These are phyloP conservation scores for Pseudoatta argentina DNA, from an alignment of 1,140 invertebrate species.

Conservation along the genomic window DNA sequence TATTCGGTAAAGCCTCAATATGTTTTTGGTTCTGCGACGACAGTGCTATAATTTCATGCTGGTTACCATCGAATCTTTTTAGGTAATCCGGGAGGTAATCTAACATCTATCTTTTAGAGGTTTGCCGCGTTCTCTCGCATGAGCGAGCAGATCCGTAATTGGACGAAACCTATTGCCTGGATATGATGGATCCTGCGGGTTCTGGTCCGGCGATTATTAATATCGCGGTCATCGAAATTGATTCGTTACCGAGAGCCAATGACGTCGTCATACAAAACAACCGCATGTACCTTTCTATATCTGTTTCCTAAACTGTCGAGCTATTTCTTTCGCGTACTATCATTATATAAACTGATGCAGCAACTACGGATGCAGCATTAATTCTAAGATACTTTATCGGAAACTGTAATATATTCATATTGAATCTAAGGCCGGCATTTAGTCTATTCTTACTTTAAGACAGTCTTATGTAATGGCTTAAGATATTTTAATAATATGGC, in stretches of 20 bases:
- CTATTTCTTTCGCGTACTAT: slow-evolving; percentile 19
- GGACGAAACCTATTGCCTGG: slow-evolving; percentile 62
- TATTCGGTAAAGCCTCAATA: not conserved
- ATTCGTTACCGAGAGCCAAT: slow-evolving; percentile 54
- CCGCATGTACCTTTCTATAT: slow-evolving; percentile 6
- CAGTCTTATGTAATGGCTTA: no score
- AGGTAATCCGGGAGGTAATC: slow-evolving; percentile 39
- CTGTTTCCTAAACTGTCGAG: not conserved
- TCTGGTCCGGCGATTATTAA: slow-evolving; percentile 63
- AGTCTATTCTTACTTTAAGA: no score
- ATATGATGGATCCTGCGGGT: slow-evolving; percentile 66
- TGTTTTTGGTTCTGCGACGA: slow-evolving; percentile 18
- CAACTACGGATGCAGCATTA: no score
- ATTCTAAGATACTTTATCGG: not conserved
- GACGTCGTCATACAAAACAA: slow-evolving; percentile 49
- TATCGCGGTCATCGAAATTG: slow-evolving; percentile 65
- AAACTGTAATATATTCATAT: not conserved
- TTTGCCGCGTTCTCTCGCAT: slow-evolving; percentile 39
- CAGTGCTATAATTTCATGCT: slow-evolving; percentile 12
- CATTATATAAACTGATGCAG: not conserved
- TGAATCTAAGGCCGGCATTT: no score
- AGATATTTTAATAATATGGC: no score
- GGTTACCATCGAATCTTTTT: slow-evolving; percentile 27
- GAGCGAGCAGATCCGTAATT: slow-evolving; percentile 61
- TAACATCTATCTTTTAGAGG: slow-evolving; percentile 48